phyloP scores from a whole-genome alignment of 2,797 vertebrate genomes.

The Anolis apletophallus region DNA sequence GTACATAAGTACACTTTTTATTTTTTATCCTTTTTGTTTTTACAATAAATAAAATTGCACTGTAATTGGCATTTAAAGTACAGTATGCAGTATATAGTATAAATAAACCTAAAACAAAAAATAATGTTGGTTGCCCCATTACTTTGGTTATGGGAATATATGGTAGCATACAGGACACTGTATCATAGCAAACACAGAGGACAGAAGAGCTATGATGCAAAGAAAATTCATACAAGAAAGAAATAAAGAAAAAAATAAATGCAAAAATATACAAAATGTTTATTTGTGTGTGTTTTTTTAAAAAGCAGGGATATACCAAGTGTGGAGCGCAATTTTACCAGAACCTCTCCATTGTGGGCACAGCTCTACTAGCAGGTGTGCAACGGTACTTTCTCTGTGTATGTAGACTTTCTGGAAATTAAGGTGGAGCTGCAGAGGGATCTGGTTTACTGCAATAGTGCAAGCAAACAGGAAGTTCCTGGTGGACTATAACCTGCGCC shows the following conservation, averaged over 20 bases:
- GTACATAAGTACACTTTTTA: slow-evolving; percentile 96
- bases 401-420: background rate
- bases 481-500: slow-evolving; percentile 70
- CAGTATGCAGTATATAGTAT: slow-evolving; percentile 99
- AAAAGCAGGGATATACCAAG: slow-evolving; percentile 78
- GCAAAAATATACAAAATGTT: slow-evolving; percentile 83
- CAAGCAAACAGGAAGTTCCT: background rate
- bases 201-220: slow-evolving; percentile 78
- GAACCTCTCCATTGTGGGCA: background rate
- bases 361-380: background rate
- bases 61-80: slow-evolving; percentile 99
- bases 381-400: background rate
- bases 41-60: slow-evolving; percentile 99
- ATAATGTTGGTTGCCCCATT: slow-evolving; percentile 94
- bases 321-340: slow-evolving; percentile 11
- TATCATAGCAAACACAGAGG: slow-evolving; percentile 84
- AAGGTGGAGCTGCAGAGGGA: background rate
- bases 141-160: slow-evolving; percentile 97
- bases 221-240: slow-evolving; percentile 63
- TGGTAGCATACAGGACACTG: slow-evolving; percentile 90
- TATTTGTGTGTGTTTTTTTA: slow-evolving; percentile 26
- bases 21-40: slow-evolving; percentile 86
- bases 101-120: slow-evolving; percentile 96
- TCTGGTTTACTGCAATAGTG: background rate
- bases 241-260: slow-evolving; percentile 50